phyloP scores from a whole-genome alignment of 2,797 vertebrate species.

The Cetoscarus ocellatus region DNA sequence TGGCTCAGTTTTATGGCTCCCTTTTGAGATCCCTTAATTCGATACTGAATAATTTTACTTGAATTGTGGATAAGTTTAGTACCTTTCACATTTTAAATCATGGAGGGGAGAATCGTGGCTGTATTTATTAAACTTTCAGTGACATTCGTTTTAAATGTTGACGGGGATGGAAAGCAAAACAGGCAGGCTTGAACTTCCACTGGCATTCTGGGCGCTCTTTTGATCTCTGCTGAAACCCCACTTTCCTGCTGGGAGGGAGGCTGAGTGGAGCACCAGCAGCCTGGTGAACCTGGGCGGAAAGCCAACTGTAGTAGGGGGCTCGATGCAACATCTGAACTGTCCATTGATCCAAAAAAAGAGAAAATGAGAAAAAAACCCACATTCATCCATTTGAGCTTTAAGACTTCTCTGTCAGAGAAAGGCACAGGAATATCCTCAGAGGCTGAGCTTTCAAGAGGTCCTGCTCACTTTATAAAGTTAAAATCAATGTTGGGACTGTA shows the following conservation, averaged over 20 bases:
- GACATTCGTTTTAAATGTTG: slow-evolving; percentile 25
- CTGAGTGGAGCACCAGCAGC: slow-evolving; percentile 39
- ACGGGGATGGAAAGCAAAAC: slow-evolving; percentile 19
- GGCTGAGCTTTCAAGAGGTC: neutral
- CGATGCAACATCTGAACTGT: slow-evolving; percentile 19
- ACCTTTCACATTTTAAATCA: neutral
- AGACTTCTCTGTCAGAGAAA: neutral
- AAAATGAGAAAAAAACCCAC: slow-evolving; percentile 8
- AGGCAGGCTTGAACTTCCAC: slow-evolving; percentile 35
- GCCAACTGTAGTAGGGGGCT: slow-evolving; percentile 39
- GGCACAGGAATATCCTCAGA: neutral
- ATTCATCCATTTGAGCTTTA: neutral
- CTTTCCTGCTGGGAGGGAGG: slow-evolving; percentile 43
- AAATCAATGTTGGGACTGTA: neutral
- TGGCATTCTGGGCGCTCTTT: slow-evolving; percentile 37
- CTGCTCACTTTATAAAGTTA: neutral
- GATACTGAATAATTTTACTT: neutral
- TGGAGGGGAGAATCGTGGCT: neutral
- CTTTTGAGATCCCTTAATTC: no score
- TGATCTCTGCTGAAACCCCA: slow-evolving; percentile 62
- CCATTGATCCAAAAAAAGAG: slow-evolving; percentile 2
- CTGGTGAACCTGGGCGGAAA: slow-evolving; percentile 44
- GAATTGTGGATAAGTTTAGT: slow-evolving; percentile 19
- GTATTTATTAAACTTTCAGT: slow-evolving; percentile 6
- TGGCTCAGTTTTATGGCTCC: no score